Percentiles rank a stretch among this genome's conserved stretches.
These are phyloP conservation scores for Hesperophylax magnus DNA, from an alignment of 1,140 invertebrate species.

Conservation along the genomic window DNA sequence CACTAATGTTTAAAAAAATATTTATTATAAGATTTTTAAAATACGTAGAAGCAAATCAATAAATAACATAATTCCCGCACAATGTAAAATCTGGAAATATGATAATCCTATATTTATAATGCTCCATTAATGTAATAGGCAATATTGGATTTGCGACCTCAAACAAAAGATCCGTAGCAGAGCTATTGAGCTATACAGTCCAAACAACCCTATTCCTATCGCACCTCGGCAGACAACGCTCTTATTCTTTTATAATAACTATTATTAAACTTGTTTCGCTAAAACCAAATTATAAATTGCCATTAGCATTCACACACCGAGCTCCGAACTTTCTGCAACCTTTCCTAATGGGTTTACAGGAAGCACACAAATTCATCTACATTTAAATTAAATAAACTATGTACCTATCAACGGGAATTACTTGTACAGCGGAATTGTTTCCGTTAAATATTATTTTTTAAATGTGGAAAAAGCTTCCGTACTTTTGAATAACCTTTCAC, in stretches of 20 bases:
- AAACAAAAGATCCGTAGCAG: neutral
- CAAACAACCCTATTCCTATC: too few relatives aligned
- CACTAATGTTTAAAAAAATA: constrained; percentile 37
- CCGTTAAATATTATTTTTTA: too few relatives aligned
- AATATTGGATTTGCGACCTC: constrained; percentile 32
- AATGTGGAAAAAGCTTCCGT: too few relatives aligned
- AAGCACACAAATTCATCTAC: too few relatives aligned
- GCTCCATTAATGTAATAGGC: constrained; percentile 40
- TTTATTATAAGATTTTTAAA: constrained; percentile 33
- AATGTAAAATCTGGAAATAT: constrained; percentile 37
- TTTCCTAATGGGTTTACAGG: too few relatives aligned
- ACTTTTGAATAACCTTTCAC: too few relatives aligned
- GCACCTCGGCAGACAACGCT: neutral
- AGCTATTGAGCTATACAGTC: too few relatives aligned
- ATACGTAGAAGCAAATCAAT: constrained; percentile 40
- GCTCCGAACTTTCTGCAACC: too few relatives aligned
- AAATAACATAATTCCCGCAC: constrained; percentile 34
- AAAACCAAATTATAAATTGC: constrained; percentile 3
- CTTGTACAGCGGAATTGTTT: too few relatives aligned
- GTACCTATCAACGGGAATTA: too few relatives aligned
- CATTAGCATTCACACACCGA: neutral
- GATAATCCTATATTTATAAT: constrained; percentile 27
- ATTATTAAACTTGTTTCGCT: neutral
- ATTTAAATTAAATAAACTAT: too few relatives aligned
- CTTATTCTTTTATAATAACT: neutral